phyloP scores from a whole-genome alignment of 2,888 invertebrate genomes.

The Smittia sp. region DNA sequence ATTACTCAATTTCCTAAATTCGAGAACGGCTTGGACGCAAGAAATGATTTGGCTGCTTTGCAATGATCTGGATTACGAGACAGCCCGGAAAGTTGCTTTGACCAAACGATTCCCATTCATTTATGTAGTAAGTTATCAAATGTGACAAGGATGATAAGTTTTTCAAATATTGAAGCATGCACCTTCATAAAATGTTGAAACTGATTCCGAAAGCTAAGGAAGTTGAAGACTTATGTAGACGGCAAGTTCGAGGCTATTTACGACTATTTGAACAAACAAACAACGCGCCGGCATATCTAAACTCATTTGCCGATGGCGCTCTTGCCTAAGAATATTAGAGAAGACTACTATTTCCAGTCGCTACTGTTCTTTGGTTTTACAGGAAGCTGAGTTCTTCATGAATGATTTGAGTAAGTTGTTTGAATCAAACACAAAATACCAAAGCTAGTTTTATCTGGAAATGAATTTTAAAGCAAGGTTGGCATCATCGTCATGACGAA shows the following conservation, averaged over 20 bases:
- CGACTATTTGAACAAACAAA: neutral
- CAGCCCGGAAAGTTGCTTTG: constrained; percentile 54
- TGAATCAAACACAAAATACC: too few species aligned
- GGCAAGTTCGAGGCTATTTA: neutral
- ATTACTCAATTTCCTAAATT: too few species aligned
- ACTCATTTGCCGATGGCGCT: constrained; percentile 76
- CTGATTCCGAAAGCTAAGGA: neutral
- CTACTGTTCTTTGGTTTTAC: constrained; percentile 49
- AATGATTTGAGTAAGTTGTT: neutral
- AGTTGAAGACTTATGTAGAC: neutral
- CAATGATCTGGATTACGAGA: constrained; percentile 69
- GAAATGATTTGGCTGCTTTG: constrained; percentile 77
- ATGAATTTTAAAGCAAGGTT: constrained; percentile 60
- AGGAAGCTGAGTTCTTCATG: neutral
- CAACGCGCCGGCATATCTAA: constrained; percentile 53
- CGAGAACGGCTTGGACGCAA: constrained; percentile 73
- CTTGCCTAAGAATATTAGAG: constrained; percentile 62
- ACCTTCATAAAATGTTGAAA: neutral
- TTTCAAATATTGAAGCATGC: too few species aligned
- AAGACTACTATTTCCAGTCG: too few species aligned
- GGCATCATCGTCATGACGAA: constrained; percentile 62
- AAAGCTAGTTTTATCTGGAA: neutral
- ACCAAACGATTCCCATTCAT: neutral
- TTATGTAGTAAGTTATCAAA: neutral
- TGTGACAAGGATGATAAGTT: too few species aligned